These are phyloP conservation scores for Dendronephthya gigantea DNA, from an alignment of 64 coral and sea anemone genomes.

Conservation along the genomic window DNA sequence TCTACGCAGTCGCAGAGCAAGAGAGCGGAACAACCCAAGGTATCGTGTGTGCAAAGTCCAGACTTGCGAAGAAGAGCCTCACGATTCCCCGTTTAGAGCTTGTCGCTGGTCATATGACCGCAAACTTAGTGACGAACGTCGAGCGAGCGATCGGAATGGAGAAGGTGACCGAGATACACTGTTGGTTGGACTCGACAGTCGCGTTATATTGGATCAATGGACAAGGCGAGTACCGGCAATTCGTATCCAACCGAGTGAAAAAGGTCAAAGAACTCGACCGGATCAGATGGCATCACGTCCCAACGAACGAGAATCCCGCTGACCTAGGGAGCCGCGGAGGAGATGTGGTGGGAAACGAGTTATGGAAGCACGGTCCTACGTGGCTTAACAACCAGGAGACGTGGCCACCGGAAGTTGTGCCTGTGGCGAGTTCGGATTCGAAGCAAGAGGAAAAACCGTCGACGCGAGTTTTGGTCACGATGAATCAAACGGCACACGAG, in stretches of 20 bases:
- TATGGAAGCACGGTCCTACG: background rate
- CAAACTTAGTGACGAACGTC: background rate
- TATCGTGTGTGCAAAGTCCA: no score
- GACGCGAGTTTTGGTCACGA: background rate
- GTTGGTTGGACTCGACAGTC: background rate
- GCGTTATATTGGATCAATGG: background rate
- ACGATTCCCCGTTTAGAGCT: background rate
- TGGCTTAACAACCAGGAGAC: background rate
- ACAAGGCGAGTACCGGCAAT: background rate
- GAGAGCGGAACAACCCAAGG: no score
- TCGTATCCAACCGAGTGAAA: background rate
- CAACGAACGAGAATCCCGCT: conserved; percentile 2
- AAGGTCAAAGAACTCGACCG: background rate
- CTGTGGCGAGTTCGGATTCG: background rate
- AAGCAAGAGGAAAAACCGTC: background rate
- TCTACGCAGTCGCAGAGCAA: background rate
- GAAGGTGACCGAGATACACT: background rate
- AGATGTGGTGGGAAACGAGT: background rate
- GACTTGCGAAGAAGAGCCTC: no score
- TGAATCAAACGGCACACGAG: background rate
- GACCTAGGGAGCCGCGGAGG: conserved; percentile 1
- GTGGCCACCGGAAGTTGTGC: background rate
- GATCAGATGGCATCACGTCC: background rate
- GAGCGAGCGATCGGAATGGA: background rate
- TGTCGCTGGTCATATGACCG: conserved; percentile 3